Conservation (phyloP, 2,888 invertebrate species). For the Micropterix aruncella region DNA sequence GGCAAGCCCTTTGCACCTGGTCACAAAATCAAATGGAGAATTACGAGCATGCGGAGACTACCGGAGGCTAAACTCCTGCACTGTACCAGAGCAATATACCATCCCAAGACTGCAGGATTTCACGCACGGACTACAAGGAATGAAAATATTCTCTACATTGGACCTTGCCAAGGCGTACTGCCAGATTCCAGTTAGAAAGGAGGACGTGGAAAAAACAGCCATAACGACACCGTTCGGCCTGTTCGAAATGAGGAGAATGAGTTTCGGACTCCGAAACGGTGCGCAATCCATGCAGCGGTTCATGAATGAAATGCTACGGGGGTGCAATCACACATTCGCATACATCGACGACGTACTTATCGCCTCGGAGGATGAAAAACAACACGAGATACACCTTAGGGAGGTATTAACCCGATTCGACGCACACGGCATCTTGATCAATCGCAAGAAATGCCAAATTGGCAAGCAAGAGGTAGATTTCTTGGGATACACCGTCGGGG, state of each 20-base stretch:
- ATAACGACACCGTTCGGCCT: slow-evolving; percentile 19
- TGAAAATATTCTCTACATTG: too few relatives aligned
- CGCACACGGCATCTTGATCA: slow-evolving; percentile 13
- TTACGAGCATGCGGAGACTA: too few relatives aligned
- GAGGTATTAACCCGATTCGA: slow-evolving; percentile 12
- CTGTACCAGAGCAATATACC: too few relatives aligned
- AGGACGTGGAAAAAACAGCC: slow-evolving; percentile 19
- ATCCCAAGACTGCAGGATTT: too few relatives aligned
- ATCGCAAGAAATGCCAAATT: slow-evolving; percentile 12
- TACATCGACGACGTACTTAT: slow-evolving; percentile 17
- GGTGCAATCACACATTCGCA: slow-evolving; percentile 13
- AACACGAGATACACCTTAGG: slow-evolving; percentile 12
- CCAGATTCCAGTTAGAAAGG: slow-evolving; percentile 17
- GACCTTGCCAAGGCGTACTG: slow-evolving; percentile 15
- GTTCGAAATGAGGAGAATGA: slow-evolving; percentile 17
- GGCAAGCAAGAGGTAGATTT: slow-evolving; percentile 3
- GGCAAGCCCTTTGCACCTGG: too few relatives aligned
- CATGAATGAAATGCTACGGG: slow-evolving; percentile 15
- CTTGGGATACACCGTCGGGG: slow-evolving; percentile 2
- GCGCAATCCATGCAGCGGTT: slow-evolving; percentile 19
- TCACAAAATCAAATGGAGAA: too few relatives aligned
- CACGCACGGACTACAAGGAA: too few relatives aligned
- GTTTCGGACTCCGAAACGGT: slow-evolving; percentile 15
- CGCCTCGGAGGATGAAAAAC: slow-evolving; percentile 10
- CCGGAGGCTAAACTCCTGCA: too few relatives aligned